phyloP scores from a whole-genome alignment of 2,888 invertebrate genomes.

The Drosophila birchii region DNA sequence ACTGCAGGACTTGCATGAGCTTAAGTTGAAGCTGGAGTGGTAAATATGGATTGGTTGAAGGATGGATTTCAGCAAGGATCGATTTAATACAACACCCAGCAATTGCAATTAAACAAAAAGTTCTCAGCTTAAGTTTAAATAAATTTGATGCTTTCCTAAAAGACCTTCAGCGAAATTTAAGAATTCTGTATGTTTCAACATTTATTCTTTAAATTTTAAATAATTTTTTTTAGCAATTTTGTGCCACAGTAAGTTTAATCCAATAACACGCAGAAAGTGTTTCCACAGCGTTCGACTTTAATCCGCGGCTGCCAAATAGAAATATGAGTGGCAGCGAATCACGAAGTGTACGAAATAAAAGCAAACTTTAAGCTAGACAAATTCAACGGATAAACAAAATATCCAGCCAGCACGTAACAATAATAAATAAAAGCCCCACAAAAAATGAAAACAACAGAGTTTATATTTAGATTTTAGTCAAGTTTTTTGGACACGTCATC shows the following conservation, averaged over 20 bases:
- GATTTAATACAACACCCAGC: too few relatives aligned
- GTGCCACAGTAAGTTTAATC: conserved; percentile 14
- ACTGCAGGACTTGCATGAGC: neutral
- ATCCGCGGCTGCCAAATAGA: conserved; percentile 63
- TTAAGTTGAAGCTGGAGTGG: neutral
- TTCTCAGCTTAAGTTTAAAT: neutral
- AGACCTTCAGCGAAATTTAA: too few relatives aligned
- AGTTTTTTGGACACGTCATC: conserved; percentile 33
- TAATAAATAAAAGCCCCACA: conserved; percentile 65
- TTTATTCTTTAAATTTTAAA: too few relatives aligned
- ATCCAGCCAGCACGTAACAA: conserved; percentile 33
- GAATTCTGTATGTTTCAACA: neutral
- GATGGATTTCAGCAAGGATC: neutral
- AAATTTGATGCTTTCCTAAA: neutral
- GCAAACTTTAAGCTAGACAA: conserved; percentile 4
- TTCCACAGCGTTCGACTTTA: conserved; percentile 53
- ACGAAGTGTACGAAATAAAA: conserved; percentile 3
- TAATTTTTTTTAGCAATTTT: neutral
- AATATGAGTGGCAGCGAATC: conserved; percentile 61
- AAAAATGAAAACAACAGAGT: conserved; percentile 26
- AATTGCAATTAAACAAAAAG: neutral
- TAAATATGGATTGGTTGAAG: neutral
- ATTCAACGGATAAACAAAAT: conserved; percentile 9
- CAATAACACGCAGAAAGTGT: conserved; percentile 16
- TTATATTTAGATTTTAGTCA: conserved; percentile 39